Percentiles rank a stretch among this genome's conserved stretches.
phyloP scores from a whole-genome alignment of 2,797 vertebrate genomes.

The Crocidura indochinensis region DNA sequence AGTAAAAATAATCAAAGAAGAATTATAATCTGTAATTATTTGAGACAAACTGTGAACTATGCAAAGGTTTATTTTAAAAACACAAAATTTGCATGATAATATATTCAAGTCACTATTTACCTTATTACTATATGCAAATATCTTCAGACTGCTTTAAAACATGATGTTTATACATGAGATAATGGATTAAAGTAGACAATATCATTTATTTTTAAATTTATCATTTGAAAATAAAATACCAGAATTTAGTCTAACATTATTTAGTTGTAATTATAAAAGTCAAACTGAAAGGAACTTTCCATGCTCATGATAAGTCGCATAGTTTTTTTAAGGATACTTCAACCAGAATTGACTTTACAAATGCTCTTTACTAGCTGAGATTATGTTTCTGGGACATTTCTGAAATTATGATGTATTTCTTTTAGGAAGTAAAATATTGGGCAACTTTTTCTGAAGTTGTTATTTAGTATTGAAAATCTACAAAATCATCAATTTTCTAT shows the following conservation, averaged over 20 bases:
- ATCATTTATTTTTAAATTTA: slow-evolving; percentile 6
- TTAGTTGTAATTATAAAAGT: neutral
- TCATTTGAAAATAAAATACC: slow-evolving; percentile 2
- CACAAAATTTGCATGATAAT: neutral
- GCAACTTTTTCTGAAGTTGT: neutral
- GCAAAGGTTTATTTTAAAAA: neutral
- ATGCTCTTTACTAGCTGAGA: no score
- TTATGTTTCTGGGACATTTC: neutral
- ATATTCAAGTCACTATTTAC: neutral
- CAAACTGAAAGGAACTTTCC: neutral
- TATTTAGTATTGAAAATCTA: neutral
- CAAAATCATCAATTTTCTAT: neutral
- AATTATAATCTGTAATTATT: neutral
- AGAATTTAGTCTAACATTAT: neutral
- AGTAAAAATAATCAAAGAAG: neutral
- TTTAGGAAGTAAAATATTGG: neutral
- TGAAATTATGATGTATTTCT: neutral
- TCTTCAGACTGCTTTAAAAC: slow-evolving; percentile 14
- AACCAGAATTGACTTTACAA: neutral
- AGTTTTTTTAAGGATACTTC: neutral
- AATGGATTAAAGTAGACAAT: neutral
- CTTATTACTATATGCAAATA: neutral
- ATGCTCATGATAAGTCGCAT: neutral
- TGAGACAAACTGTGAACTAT: slow-evolving; percentile 21
- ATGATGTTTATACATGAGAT: neutral